Base-by-base conservation (phyloP, 2,797 vertebrate genomes). In the Pangasius larnaudii region DNA sequence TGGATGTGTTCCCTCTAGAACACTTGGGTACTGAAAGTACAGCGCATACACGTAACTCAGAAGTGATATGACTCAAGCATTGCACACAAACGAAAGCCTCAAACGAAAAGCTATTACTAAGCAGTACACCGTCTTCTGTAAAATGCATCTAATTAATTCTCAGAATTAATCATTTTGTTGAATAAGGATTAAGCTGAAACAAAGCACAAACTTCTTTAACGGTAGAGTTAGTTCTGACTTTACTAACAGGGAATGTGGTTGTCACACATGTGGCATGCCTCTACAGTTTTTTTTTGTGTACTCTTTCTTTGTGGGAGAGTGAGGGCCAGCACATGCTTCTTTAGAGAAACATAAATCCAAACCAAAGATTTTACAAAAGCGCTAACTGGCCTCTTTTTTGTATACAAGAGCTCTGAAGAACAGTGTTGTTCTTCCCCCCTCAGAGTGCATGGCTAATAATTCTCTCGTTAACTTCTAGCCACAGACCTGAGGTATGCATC, bases 31-130 rank as follows among this genome's bases (percentile, higher is more conserved):
- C 83, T 83, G 58, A 77, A 77, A 71, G 61, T 56, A 71, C 65
- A 67, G 63, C 4, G 13, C 74, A 59, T 63, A 53, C 22, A 53
- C 49, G 65, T 56, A 56, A 59, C 42, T 87, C 71, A 59, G 61
- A 27, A 63, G 51, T 42, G 33, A 67, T 56, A 78, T 88, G 71
- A 88, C 77, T 90, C 84, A 63, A 71, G 58, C 30, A 42, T 33
- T 80, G 72, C 56, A 59, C 24, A 78, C 27, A 67, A 22, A 71
- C n/a, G 9, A 18, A 56, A 30, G 42, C 16, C 27, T 67, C 16
- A 36, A 13, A 84, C 51, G 16, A 67, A 67, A 67, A 67, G n/a
- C 33, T 42, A 3, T 59, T 61, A 61, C 56, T 61, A 7, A 81
- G 58, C 56, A 81, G 0, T 61, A 39, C 78, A 42, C 24, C 33